A percentile compares a stretch with the other conserved stretches of the same genome.
These are phyloP conservation scores for Spodoptera picta DNA, from an alignment of 2,888 invertebrate species.

Conservation along the genomic window DNA sequence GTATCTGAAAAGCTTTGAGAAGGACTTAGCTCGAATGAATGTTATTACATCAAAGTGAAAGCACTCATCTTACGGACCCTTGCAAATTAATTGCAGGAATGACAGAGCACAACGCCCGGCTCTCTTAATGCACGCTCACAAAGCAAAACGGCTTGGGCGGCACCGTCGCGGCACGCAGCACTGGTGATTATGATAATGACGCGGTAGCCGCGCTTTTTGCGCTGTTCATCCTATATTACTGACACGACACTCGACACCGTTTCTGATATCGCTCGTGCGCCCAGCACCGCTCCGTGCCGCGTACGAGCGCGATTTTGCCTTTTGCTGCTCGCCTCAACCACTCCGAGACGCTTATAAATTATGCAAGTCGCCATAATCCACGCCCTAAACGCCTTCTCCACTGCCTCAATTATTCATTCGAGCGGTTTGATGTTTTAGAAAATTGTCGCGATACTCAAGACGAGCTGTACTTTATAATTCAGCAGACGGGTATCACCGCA, in stretches of 20 bases:
- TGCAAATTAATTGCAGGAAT: constrained; percentile 86
- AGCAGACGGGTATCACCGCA: constrained; percentile 74
- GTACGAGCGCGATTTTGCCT: constrained; percentile 62
- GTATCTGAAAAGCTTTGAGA: background rate
- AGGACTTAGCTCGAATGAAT: constrained; percentile 9
- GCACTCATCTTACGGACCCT: constrained; percentile 74
- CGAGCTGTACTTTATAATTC: constrained; percentile 82
- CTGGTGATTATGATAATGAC: constrained; percentile 88
- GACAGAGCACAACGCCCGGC: constrained; percentile 84
- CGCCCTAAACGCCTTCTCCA: constrained; percentile 86
- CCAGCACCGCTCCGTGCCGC: constrained; percentile 60
- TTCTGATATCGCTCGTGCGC: constrained; percentile 69
- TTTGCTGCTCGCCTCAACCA: constrained; percentile 74
- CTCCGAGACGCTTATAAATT: constrained; percentile 85
- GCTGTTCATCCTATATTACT: constrained; percentile 80
- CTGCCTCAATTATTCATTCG: constrained; percentile 86
- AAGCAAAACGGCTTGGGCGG: constrained; percentile 86
- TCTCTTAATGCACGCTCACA: constrained; percentile 86
- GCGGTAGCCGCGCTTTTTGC: constrained; percentile 86
- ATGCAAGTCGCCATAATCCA: constrained; percentile 87
- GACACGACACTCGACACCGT: constrained; percentile 77
- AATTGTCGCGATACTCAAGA: constrained; percentile 85
- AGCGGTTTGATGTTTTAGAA: constrained; percentile 87
- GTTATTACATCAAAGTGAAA: constrained; percentile 64
- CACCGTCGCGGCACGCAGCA: constrained; percentile 80